These are phyloP conservation scores for Agrypnus murinus DNA, from an alignment of 2,888 invertebrate species.

Conservation along the genomic window DNA sequence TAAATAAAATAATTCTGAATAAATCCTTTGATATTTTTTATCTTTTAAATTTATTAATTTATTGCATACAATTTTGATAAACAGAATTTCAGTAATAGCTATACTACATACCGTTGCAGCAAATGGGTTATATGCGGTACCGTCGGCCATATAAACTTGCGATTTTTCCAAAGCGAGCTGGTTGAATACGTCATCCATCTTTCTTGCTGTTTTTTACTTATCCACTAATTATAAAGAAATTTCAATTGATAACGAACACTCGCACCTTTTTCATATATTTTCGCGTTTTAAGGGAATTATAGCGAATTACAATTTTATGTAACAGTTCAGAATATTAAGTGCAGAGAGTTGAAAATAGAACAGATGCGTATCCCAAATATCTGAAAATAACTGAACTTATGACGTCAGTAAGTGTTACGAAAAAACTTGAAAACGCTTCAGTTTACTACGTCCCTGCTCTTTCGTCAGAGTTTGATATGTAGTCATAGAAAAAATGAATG, in stretches of 20 bases:
- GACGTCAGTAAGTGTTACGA: constrained; percentile 18
- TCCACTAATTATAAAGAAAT: too few species aligned
- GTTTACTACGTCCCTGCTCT: constrained; percentile 14
- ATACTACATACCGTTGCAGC: constrained; percentile 82
- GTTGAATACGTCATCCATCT: constrained; percentile 85
- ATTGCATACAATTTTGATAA: too few species aligned
- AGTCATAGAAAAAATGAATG: too few species aligned
- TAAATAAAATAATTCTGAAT: too few species aligned
- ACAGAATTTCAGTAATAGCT: not conserved
- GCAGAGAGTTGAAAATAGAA: constrained; percentile 50
- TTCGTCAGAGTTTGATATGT: too few species aligned
- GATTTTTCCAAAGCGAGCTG: constrained; percentile 91
- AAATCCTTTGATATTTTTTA: too few species aligned
- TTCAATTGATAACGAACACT: constrained; percentile 44
- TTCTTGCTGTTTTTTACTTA: not conserved
- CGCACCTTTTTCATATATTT: constrained; percentile 3
- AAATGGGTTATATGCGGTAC: constrained; percentile 87
- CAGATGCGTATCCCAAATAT: constrained; percentile 45
- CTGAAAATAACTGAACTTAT: constrained; percentile 46
- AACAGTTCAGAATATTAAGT: constrained; percentile 35
- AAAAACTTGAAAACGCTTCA: not conserved
- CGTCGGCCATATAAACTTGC: constrained; percentile 89
- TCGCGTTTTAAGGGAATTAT: constrained; percentile 5
- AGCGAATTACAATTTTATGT: constrained; percentile 36
- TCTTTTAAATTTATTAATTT: too few species aligned